Base-by-base conservation (phyloP, 2,797 vertebrate genomes). In the Eurystomus glaucurus region DNA sequence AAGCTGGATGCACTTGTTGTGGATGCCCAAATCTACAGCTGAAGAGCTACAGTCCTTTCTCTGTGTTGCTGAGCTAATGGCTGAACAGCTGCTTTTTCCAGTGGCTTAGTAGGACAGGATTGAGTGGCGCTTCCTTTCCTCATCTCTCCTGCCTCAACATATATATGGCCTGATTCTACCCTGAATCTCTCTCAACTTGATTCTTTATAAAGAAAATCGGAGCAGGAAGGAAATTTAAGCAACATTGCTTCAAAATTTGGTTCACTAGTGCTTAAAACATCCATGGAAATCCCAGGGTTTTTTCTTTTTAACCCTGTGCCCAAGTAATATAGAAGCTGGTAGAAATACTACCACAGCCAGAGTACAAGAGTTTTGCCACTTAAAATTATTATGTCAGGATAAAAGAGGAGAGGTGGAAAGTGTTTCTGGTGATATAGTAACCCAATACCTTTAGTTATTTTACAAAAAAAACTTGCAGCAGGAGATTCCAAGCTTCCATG, bases 271-370 rank as follows among this genome's bases (percentile, higher is more conserved):
- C 26, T 77, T 48, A 62, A 70, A 76, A 76, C 0, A 1, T 14
- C 9, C 16, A 3, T 29, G 21, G 29, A 55, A 87, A 69, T 71
- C 19, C 13, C 22, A 54, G 2, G 18, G 3, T 14, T 70, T 33
- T 6, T 18, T 23, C 19, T 46, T 28, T 11, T 39, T 48, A 76
- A 37, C 1, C 5, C 0, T 37, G 21, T 45, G 4, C 11, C 23
- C n/a, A 75, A 78, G 39, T 15, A 61, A 10, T 61, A 48, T 8
- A 92, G 64, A 88, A 78, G 2, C 10, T 84, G 31, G 6, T 46
- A 82, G 23, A 75, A 93, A 79, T 41, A 20, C 14, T 33, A 26
- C 10, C 13, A 23, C 37, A 71, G 17, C 2, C 28, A 79, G 10
- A 58, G 15, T 14, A 68, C 9, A 54, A 80, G 20, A 37, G 20